Evolutionary conservation across 1,140 invertebrate species (phyloP).

Genomic region (Psix sp.): DNA sequence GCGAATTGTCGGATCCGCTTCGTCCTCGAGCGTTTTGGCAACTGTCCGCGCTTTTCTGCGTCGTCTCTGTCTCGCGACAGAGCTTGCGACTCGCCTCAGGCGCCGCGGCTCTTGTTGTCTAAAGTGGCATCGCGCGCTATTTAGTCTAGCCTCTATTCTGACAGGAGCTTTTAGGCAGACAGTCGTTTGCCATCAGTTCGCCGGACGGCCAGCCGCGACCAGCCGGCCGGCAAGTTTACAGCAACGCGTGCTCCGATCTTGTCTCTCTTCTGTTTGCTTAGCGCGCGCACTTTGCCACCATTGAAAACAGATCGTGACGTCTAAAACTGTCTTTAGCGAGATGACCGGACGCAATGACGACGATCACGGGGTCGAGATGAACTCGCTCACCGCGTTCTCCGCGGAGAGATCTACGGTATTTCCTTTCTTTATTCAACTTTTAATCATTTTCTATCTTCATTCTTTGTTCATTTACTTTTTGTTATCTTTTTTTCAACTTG

Average conservation of each 20-base stretch:
- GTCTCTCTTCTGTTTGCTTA: background rate
- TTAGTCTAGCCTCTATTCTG: slow-evolving; percentile 43
- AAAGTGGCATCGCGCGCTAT: slow-evolving; percentile 39
- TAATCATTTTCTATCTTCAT: too few relatives aligned
- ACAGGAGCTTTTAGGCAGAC: slow-evolving; percentile 40
- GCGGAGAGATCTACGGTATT: slow-evolving; percentile 61
- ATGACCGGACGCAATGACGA: slow-evolving; percentile 39
- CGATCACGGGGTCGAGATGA: slow-evolving; percentile 70
- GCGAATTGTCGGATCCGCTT: too few relatives aligned
- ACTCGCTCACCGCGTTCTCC: slow-evolving; percentile 60
- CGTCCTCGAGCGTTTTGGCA: slow-evolving; percentile 10
- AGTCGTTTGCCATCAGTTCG: slow-evolving; percentile 30
- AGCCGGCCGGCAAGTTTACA: slow-evolving; percentile 18
- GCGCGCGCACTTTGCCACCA: background rate
- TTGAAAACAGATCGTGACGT: background rate
- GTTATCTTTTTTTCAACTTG: too few relatives aligned
- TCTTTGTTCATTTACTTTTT: too few relatives aligned
- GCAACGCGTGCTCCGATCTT: slow-evolving; percentile 10
- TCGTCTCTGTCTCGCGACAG: slow-evolving; percentile 38
- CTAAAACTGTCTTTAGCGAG: background rate
- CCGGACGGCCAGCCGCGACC: slow-evolving; percentile 5
- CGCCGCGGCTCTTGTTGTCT: slow-evolving; percentile 40
- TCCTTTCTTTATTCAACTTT: slow-evolving; percentile 22
- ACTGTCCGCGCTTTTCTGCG: slow-evolving; percentile 9
- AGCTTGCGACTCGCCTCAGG: slow-evolving; percentile 22